Conservation (phyloP, 2,888 invertebrate genomes). For the Hanleya hanleyi region DNA sequence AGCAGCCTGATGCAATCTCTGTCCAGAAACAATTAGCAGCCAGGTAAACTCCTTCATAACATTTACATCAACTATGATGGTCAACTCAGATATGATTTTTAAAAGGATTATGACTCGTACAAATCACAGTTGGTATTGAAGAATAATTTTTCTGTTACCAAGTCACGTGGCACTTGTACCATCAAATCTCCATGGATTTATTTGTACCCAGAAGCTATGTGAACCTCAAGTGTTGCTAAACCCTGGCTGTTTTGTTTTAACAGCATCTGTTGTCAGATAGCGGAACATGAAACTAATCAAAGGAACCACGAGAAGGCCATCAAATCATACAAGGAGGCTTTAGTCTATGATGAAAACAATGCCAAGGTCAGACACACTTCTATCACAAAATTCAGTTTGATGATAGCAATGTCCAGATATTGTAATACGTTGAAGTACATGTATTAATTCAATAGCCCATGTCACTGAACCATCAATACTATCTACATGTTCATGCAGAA, state of each 20-base stretch:
- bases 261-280: slow-evolving; percentile 82
- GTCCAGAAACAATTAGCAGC: slow-evolving; percentile 76
- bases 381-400: background rate
- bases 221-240: background rate
- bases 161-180: too few relatives aligned
- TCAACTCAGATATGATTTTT: too few relatives aligned
- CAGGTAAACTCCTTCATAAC: slow-evolving; percentile 54
- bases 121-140: too few relatives aligned
- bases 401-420: background rate
- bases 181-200: too few relatives aligned
- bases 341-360: slow-evolving; percentile 86
- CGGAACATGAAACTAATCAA: slow-evolving; percentile 79
- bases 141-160: too few relatives aligned
- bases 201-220: too few relatives aligned
- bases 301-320: slow-evolving; percentile 85
- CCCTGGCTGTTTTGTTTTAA: background rate
- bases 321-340: slow-evolving; percentile 88
- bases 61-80: background rate
- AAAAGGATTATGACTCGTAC: too few relatives aligned
- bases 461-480: too few relatives aligned
- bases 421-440: too few relatives aligned
- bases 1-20: slow-evolving; percentile 76
- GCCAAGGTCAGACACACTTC: slow-evolving; percentile 74
- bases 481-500: too few relatives aligned
- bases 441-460: too few relatives aligned